phyloP scores from a whole-genome alignment of 2,797 vertebrate species.

The Eremophila alpestris region DNA sequence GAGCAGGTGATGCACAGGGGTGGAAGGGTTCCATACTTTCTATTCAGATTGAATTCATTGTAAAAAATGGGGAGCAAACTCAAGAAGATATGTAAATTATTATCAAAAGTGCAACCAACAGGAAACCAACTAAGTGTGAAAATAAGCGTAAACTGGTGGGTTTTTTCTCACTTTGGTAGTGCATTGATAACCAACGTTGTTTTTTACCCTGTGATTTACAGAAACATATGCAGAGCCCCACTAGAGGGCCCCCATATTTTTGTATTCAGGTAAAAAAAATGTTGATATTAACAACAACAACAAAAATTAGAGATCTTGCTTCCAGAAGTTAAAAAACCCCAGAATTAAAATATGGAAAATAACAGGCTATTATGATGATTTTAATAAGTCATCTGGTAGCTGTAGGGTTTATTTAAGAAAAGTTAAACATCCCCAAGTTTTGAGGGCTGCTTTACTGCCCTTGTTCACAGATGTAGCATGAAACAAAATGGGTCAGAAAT shows the following conservation, averaged over 20 bases:
- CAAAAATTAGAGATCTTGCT: not conserved
- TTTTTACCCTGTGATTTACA: not conserved
- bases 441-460: not conserved
- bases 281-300: not conserved
- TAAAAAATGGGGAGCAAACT: not conserved
- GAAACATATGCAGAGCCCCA: not conserved
- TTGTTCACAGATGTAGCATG: not conserved
- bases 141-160: not conserved
- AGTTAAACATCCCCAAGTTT: not conserved
- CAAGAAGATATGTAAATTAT: not conserved
- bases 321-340: not conserved
- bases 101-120: not conserved
- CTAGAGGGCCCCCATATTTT: slow-evolving; percentile 3
- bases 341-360: not conserved
- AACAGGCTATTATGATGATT: not conserved
- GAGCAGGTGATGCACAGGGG: not conserved
- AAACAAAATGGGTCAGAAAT: not conserved
- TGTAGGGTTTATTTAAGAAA: not conserved
- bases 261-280: not conserved
- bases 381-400: not conserved
- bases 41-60: not conserved
- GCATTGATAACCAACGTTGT: not conserved
- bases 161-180: not conserved
- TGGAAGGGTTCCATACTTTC: not conserved
- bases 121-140: not conserved